Percentiles rank a stretch among this genome's conserved stretches.
phyloP scores from a whole-genome alignment of 2,888 invertebrate genomes.

The Torymus texanus region DNA sequence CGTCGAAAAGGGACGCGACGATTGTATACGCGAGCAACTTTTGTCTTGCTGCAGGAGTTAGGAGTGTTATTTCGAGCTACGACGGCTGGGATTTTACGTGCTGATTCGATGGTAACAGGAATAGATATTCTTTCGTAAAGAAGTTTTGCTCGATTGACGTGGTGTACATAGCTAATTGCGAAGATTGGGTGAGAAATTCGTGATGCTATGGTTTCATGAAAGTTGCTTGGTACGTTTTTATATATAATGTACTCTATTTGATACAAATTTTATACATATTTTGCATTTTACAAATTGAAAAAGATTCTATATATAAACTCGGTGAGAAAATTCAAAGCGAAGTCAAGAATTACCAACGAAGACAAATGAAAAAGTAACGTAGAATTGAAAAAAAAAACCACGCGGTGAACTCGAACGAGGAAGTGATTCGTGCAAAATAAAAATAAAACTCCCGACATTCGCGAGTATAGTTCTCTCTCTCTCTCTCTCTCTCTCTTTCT shows the following conservation, averaged over 20 bases:
- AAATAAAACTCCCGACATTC: constrained; percentile 25
- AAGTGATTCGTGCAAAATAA: constrained; percentile 3
- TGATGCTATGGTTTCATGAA: no score
- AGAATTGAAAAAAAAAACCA: not conserved
- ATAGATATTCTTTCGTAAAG: constrained; percentile 1
- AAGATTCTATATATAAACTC: no score
- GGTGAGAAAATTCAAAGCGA: no score
- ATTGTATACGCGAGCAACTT: constrained; percentile 23
- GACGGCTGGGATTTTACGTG: not conserved
- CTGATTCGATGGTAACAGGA: not conserved
- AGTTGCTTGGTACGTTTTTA: no score
- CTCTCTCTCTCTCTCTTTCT: no score
- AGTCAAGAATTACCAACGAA: not conserved
- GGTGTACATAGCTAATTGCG: not conserved
- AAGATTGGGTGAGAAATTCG: no score
- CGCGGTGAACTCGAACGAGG: not conserved
- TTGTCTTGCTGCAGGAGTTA: constrained; percentile 4
- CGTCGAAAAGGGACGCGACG: not conserved
- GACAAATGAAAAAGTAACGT: constrained; percentile 7
- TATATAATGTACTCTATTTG: no score
- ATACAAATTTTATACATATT: no score
- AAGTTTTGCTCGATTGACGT: not conserved
- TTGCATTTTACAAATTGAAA: no score
- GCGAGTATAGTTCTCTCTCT: constrained; percentile 44
- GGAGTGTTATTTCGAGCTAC: not conserved